A percentile compares a stretch with the other conserved stretches of the same genome.
Conservation (phyloP, 2,888 invertebrate genomes). For the Tinea pellionella region DNA sequence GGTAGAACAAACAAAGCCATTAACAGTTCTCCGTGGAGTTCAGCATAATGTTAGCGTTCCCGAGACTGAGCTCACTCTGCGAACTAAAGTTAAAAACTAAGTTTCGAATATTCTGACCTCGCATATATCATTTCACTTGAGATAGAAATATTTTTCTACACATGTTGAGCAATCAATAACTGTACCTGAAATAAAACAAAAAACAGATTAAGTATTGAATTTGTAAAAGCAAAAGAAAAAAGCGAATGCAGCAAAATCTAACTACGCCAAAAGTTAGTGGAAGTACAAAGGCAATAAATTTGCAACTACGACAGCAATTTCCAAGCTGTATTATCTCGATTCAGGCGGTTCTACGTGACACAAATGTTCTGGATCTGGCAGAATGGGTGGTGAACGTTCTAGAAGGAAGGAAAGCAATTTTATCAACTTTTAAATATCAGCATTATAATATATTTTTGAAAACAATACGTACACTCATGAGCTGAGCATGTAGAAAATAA, state of each 20-base stretch:
- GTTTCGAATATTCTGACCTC: neutral
- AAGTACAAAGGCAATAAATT: slow-evolving; percentile 16
- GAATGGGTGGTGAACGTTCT: neutral
- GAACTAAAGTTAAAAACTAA: neutral
- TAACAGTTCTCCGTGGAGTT: neutral
- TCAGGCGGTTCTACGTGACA: slow-evolving; percentile 25
- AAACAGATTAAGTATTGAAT: neutral
- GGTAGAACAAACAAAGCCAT: slow-evolving; percentile 6
- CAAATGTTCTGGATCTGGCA: slow-evolving; percentile 20
- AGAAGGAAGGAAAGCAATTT: neutral
- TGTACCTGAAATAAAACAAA: neutral
- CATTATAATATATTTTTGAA: too few relatives aligned
- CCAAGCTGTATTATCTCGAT: slow-evolving; percentile 22
- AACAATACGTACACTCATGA: too few relatives aligned
- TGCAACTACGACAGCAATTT: slow-evolving; percentile 15
- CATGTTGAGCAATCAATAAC: neutral
- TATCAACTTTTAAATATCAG: too few relatives aligned
- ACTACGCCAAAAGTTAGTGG: slow-evolving; percentile 13
- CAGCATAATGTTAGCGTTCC: neutral
- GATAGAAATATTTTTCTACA: neutral
- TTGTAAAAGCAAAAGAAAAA: neutral
- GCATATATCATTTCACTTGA: neutral
- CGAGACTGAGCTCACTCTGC: neutral
- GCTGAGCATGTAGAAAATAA: too few relatives aligned
- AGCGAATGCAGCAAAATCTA: neutral